Evolutionary conservation across 2,797 vertebrate species (phyloP), one percentile per base, ranked within the genome.

Genomic region (Balearica regulorum): DNA sequence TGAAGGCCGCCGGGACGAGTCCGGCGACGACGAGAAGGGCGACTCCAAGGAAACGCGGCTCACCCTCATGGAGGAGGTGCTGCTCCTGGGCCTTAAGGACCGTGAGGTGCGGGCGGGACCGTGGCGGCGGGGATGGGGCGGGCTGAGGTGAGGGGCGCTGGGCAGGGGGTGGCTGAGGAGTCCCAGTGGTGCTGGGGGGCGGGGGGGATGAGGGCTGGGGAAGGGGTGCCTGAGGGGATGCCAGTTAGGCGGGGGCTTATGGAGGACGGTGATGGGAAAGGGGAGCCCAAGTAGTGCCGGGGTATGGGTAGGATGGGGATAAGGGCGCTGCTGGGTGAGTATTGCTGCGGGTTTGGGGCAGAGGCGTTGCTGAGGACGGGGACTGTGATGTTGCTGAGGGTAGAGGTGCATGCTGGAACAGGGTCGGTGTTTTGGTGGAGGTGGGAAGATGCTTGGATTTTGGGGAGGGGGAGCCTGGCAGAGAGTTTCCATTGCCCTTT

Each of bases 21-120:
- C 96, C 85, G 98, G 98, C 31, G 98, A 98, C 24, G 98, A 99
- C 46, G 99, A 99, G 89, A 98, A 98, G 94, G 98, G 98, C 68
- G 99, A 99, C 97, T 99, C 98, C 55, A 99, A 99, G 97, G 99
- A 99, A 97, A 99, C 99, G 26, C 98, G 99, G 37, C 98, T 99
- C 75, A 99, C 99, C 37, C 98, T 99, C 80, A 99, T 99, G 99
- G 99, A 99, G 91, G 99, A 99, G 91, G 99, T 99, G 96, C 96
- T 99, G 90, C 97, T 99, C 48, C 96, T 99, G 93, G 99, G 99
- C 80, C 98, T 99, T 64, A 99, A 99, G 97, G 99, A 99, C 98
- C 98, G 99, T 91, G 99, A 99, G 99, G 99, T 99, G 91, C 96
- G 95, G 83, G 62, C 41, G 13, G 76, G 72, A 39, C 65, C 28